phyloP scores from a whole-genome alignment of 2,888 invertebrate genomes.

The Oligia fasciuncula region DNA sequence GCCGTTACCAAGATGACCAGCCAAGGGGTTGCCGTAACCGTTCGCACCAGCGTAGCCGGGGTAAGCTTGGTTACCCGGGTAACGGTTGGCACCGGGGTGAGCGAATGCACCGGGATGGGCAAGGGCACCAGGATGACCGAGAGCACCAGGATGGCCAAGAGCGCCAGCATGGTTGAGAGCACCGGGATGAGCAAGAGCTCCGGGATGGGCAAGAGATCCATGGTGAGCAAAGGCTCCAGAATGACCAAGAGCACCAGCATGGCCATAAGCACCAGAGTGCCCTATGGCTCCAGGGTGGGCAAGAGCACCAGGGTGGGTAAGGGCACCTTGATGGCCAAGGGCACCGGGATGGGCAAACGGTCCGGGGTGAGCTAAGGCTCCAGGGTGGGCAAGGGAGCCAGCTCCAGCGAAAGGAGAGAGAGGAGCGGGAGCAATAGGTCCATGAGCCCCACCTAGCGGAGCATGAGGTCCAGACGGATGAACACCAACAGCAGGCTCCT shows the following conservation, averaged over 20 bases:
- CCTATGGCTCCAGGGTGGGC: slow-evolving; percentile 49
- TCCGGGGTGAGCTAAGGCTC: slow-evolving; percentile 19
- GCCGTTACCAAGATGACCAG: slow-evolving; percentile 53
- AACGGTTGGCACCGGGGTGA: slow-evolving; percentile 26
- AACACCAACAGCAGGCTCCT: slow-evolving; percentile 75
- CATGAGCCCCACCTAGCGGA: slow-evolving; percentile 37
- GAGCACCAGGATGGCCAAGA: slow-evolving; percentile 14
- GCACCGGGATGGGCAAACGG: slow-evolving; percentile 14
- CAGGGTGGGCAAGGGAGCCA: slow-evolving; percentile 38
- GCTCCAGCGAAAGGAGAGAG: slow-evolving; percentile 37
- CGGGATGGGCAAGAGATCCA: slow-evolving; percentile 14
- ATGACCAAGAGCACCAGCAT: slow-evolving; percentile 31
- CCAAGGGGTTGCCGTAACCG: slow-evolving; percentile 48
- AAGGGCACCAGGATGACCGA: slow-evolving; percentile 10
- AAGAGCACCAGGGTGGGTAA: slow-evolving; percentile 51
- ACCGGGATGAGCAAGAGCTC: slow-evolving; percentile 17
- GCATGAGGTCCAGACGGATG: slow-evolving; percentile 58
- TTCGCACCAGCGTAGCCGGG: slow-evolving; percentile 43
- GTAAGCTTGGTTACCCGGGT: slow-evolving; percentile 32
- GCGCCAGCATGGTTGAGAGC: slow-evolving; percentile 26
- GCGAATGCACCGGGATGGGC: not conserved
- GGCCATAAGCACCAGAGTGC: slow-evolving; percentile 17
- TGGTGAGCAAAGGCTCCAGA: slow-evolving; percentile 15
- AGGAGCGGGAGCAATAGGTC: slow-evolving; percentile 18
- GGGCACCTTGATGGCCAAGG: slow-evolving; percentile 45